Base-by-base conservation (phyloP, 2,113 vertebrate species). In the Silurus meridionalis region DNA sequence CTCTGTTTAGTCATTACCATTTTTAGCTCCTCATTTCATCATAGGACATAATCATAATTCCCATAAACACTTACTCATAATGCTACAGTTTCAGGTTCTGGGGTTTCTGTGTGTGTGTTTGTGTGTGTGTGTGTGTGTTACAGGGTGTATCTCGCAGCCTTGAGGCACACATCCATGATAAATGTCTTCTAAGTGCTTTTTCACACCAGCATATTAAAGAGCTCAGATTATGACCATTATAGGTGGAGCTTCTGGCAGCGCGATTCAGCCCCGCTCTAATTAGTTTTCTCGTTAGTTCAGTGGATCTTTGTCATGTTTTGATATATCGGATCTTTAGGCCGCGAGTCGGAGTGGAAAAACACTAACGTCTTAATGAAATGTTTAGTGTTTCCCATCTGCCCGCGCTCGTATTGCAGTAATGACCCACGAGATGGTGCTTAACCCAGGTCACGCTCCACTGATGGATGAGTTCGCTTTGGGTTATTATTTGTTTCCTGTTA, bases 231-330 rank as follows among this genome's bases (percentile, higher is more conserved):
- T 90, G 90, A 89, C 90, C 92, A 94, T 94, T 94, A 93, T 92
- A 94, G 93, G 94, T 94, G 93, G 93, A 94, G 91, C 93, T 93
- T 89, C 91, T 91, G 92, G 93, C 92, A 85, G 92, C 91, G 88
- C 94, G 92, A 94, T 94, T 91, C 93, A 87, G 88, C 90, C 89
- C 90, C 52, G 72, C 91, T 86, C 64, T 90, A 93, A 95, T 94
- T 93, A 93, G 92, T 91, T 92, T 89, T 90, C 89, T 93, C 90
- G 91, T 93, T 90, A 93, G 92, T 90, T 91, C 67, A 37, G 84
- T 89, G 86, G 81, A 48, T 94, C 78, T 90, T 92, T 89, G 86
- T 64, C 72, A 84, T 82, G 88, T 75, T 85, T 87, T 94, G 91
- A 94, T 93, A 80, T 90, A 94, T 94, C 89, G 88, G 90, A 91